Base-by-base conservation (phyloP, 1,140 invertebrate species). In the Potamilus streckersoni region DNA sequence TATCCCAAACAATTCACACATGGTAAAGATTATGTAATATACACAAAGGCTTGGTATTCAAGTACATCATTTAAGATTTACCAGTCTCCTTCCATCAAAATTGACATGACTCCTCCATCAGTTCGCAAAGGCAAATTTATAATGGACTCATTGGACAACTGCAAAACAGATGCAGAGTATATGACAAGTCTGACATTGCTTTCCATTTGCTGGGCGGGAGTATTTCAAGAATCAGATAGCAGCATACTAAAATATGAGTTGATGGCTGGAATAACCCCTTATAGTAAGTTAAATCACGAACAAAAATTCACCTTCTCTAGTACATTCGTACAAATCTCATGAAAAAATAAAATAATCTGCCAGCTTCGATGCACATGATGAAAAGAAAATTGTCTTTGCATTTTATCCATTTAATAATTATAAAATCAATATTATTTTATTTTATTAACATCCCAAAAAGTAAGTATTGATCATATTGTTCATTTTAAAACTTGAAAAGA, bases 211-310 rank as follows among this genome's bases (percentile, higher is more conserved):
- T 82, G 80, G 80, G 20, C 55, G 14, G 71, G 71, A 16, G 79
- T 80, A 15, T 82, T 82, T 63, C 38, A 6, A 14, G 80, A 82
- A 56, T 27, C 15, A 31, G 73, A 80, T 55, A 77, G 75, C 57
- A 12, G 58, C 23, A 72, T 82, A 8, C 16, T 16, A 11, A 16
- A 65, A 55, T 82, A 76, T 61, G 20, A 57, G n/a, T 23, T 82
- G 0, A 71, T 67, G 59, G n/a, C 78, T 20, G 80, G 80, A 58
- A 76, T 76, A 14, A 64, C 76, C 49, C 76, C 75, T 16, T 49
- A 74, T 31, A 71, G 80, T 78, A 69, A 61, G 57, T 63, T 11
- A 49, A 14, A 56, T 49, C 6, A 27, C 14, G 8, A 2, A 14
- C 27, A 20, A 5, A 17, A 4, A 23, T 4, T 23, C 31, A n/a